These are phyloP conservation scores for Drosophila robusta DNA, from an alignment of 2,888 invertebrate genomes.

Conservation along the genomic window DNA sequence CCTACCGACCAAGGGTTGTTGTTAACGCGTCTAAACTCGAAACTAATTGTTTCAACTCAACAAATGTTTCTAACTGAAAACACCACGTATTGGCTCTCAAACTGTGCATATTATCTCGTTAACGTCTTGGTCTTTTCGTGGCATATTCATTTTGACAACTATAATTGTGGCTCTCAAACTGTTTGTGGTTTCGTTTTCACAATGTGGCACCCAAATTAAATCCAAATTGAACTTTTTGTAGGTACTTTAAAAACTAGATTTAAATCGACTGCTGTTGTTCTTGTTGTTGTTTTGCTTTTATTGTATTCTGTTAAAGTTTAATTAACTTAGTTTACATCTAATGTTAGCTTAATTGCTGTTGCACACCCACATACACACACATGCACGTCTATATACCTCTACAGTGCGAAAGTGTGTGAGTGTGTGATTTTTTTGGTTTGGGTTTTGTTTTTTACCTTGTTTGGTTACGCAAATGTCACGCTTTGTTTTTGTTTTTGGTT, in stretches of 20 bases:
- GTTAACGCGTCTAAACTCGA: not conserved
- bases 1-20: not conserved
- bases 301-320: conserved; percentile 69
- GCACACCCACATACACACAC: conserved; percentile 36
- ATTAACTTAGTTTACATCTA: conserved; percentile 78
- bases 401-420: conserved; percentile 17
- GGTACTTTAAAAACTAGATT: conserved; percentile 39
- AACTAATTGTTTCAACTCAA: too few species aligned
- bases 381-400: conserved; percentile 8
- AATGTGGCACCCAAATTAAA: conserved; percentile 7
- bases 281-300: conserved; percentile 42
- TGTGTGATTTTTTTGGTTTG: conserved; percentile 33
- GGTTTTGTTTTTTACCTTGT: conserved; percentile 64
- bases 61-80: not conserved
- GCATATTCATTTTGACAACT: too few species aligned
- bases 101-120: too few species aligned
- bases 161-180: conserved; percentile 11
- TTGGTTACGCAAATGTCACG: conserved; percentile 78
- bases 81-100: not conserved
- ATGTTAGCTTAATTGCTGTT: conserved; percentile 75
- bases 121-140: not conserved
- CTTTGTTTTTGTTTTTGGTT: conserved; percentile 42
- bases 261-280: conserved; percentile 30
- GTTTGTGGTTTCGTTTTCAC: conserved; percentile 5
- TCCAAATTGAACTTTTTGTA: conserved; percentile 18